Evolutionary conservation across 2,888 invertebrate species (phyloP).

Genomic region (Spilosoma lubricipeda): DNA sequence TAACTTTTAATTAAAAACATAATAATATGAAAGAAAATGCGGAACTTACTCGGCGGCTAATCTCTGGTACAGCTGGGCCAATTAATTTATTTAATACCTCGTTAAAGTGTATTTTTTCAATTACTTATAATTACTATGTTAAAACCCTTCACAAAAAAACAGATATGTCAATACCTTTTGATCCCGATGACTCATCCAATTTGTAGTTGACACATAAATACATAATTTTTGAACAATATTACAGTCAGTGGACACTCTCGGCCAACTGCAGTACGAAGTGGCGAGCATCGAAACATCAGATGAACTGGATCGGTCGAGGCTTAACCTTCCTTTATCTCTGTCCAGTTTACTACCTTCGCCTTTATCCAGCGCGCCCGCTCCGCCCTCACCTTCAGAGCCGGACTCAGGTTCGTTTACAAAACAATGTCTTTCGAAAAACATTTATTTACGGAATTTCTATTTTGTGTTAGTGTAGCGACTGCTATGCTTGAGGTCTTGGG

Average conservation of each 20-base stretch:
- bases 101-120: neutral
- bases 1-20: no score
- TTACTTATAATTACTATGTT: neutral
- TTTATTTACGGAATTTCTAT: neutral
- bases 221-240: constrained; percentile 60
- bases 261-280: constrained; percentile 90
- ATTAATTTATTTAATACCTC: neutral
- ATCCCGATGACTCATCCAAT: no score
- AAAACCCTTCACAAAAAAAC: neutral
- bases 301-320: constrained; percentile 90
- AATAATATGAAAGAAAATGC: no score
- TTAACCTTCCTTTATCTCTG: constrained; percentile 90
- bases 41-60: no score
- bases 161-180: no score
- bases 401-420: constrained; percentile 86
- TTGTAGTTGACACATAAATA: no score
- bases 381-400: constrained; percentile 91
- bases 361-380: constrained; percentile 90
- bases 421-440: neutral
- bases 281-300: constrained; percentile 92
- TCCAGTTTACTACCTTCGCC: constrained; percentile 91
- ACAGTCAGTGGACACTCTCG: constrained; percentile 87
- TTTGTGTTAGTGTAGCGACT: no score
- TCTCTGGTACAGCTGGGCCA: no score
- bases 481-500: no score